Evolutionary conservation across 1,140 invertebrate genomes (phyloP), one percentile per base, ranked within the genome.

Genomic region (Olivierus martensii): DNA sequence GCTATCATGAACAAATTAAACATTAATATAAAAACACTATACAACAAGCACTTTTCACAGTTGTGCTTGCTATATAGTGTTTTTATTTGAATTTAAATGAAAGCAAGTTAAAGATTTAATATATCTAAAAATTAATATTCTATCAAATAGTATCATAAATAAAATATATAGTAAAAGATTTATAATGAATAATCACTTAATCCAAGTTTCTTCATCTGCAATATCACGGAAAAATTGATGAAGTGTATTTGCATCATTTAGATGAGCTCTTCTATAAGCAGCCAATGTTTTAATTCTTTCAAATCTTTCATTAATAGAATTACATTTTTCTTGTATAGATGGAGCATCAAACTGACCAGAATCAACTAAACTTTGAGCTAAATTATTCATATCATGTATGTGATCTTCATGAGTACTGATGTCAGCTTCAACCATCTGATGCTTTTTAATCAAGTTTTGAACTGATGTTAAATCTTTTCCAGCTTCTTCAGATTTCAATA

Each of bases 131-230:
- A 12, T 39, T 39, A 39, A 39, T 12, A 12, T 39, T 17, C 38
- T 17, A 12, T 39, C 17, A 39, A 12, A 39, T 12, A 39, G 38
- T 12, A 17, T 12, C 17, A 39, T 12, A 12, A 12, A 12, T 39
- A 39, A 12, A 12, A 17, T 39, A 17, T 6, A 17, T 43, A 7
- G 41, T 22, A 43, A 6, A 1, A 18, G 9, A 22, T 22, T 6
- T 17, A 17, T 43, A 43, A 22, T 5, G 4, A 43, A 22, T n/a
- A 28, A 12, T 15, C 15, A 46, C 67, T 96, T 96, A 65, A 98
- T 98, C 94, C 94, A 98, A n/a, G 88, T 92, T 69, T 98, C 94
- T 68, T 98, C 93, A 68, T 99, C 94, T 58, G 95, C 93, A 66
- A 99, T 96, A 66, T 98, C 94, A 39, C 94, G 76, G 78, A 98